phyloP scores from a whole-genome alignment of 2,113 vertebrate genomes.

The Barbus barbus region DNA sequence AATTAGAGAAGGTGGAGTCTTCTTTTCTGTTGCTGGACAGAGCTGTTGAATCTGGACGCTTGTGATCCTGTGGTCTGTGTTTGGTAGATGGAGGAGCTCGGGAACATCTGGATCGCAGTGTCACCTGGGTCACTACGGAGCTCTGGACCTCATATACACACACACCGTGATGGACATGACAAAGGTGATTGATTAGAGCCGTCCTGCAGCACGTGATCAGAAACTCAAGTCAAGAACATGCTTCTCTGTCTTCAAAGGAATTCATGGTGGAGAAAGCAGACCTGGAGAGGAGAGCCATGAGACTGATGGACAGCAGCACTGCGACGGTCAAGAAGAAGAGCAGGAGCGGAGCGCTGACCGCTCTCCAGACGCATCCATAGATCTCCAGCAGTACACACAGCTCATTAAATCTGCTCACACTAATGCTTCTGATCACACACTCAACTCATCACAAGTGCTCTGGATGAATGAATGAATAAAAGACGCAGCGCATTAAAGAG shows the following conservation, averaged over 20 bases:
- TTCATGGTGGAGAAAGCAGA: conserved; percentile 74
- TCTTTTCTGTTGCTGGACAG: no score
- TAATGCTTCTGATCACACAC: no score
- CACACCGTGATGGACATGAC: conserved; percentile 74
- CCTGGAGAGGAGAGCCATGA: conserved; percentile 63
- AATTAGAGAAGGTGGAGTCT: no score
- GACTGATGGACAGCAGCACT: conserved; percentile 53
- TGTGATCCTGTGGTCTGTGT: no score
- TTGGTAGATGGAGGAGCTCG: conserved; percentile 67
- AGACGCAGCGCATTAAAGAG: no score
- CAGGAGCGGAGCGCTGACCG: conserved; percentile 37
- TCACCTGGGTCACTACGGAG: conserved; percentile 59
- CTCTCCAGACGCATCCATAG: no score
- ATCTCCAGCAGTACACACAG: no score
- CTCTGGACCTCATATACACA: conserved; percentile 59
- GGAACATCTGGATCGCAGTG: conserved; percentile 71
- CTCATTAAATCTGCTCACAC: no score
- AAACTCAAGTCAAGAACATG: no score
- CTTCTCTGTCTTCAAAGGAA: conserved; percentile 60
- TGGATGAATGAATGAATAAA: no score
- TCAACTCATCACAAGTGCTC: no score
- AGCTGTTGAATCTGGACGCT: no score
- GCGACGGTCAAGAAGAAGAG: conserved; percentile 55
- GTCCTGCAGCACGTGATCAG: background rate
- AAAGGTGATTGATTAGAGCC: conserved; percentile 64